phyloP scores from a whole-genome alignment of 2,113 vertebrate species.

The Mobula hypostoma region DNA sequence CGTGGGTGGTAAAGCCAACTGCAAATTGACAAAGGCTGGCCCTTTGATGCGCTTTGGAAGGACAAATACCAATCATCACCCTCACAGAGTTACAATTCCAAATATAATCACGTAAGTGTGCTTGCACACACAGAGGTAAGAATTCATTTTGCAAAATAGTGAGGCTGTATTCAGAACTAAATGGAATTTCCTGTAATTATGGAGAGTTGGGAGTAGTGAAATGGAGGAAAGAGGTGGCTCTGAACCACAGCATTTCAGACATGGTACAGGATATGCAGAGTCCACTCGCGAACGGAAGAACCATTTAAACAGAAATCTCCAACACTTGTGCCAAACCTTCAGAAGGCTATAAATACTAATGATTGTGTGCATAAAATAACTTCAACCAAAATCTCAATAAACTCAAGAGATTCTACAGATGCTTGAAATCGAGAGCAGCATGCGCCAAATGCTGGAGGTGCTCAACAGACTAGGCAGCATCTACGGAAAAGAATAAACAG shows the following conservation, averaged over 20 bases:
- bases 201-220: neutral
- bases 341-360: neutral
- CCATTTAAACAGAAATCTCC: neutral
- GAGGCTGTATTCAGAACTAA: neutral
- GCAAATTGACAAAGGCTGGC: neutral
- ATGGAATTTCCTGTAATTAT: slow-evolving; percentile 8
- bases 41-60: neutral
- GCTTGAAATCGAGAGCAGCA: too few relatives aligned
- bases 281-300: neutral
- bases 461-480: too few relatives aligned
- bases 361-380: neutral
- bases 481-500: too few relatives aligned
- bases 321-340: neutral
- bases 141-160: neutral
- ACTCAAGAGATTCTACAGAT: too few relatives aligned
- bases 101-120: neutral
- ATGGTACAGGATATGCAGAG: neutral
- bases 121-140: neutral
- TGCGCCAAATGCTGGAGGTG: too few relatives aligned
- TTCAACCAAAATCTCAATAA: too few relatives aligned
- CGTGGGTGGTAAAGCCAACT: too few relatives aligned
- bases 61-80: neutral
- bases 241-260: neutral
- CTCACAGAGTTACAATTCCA: neutral
- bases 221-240: neutral